A percentile compares a stretch with the other conserved stretches of the same genome.
Conservation (phyloP, 2,113 vertebrate species). For the Poeciliopsis prolifica region DNA sequence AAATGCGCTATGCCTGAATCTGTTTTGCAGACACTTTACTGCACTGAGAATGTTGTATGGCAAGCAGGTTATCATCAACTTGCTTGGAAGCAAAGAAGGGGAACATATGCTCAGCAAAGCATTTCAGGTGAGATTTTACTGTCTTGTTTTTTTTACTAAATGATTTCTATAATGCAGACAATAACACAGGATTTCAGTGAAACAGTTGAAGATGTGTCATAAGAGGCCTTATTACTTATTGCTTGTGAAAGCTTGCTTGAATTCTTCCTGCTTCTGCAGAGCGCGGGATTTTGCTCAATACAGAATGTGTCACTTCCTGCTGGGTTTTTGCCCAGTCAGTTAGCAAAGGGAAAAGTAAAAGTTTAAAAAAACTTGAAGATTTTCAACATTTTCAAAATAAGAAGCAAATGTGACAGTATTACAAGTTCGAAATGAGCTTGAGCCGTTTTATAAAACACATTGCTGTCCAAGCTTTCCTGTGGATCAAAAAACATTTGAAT, state of each 20-base stretch:
- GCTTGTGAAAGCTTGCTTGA: neutral
- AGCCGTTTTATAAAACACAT: neutral
- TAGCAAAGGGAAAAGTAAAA: neutral
- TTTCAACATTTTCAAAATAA: neutral
- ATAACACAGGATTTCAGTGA: neutral
- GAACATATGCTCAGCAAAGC: conserved; percentile 99
- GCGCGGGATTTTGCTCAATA: neutral
- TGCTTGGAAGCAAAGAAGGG: conserved; percentile 96
- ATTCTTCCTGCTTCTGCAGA: neutral
- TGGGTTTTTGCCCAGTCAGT: neutral
- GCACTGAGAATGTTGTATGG: conserved; percentile 92
- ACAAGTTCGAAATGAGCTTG: neutral
- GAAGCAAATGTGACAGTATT: neutral
- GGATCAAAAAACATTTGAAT: neutral
- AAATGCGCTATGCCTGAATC: neutral
- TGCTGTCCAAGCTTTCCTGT: neutral
- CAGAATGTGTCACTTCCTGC: conserved; percentile 8
- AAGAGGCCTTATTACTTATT: neutral
- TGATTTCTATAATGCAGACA: neutral
- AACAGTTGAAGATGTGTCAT: neutral
- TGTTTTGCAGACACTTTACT: conserved; percentile 89
- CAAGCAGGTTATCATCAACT: conserved; percentile 95
- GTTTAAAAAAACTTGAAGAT: neutral
- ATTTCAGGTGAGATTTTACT: conserved; percentile 85
- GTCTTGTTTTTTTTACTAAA: neutral